Conservation (phyloP, 2,797 vertebrate genomes). For the Spatula versicolor region DNA sequence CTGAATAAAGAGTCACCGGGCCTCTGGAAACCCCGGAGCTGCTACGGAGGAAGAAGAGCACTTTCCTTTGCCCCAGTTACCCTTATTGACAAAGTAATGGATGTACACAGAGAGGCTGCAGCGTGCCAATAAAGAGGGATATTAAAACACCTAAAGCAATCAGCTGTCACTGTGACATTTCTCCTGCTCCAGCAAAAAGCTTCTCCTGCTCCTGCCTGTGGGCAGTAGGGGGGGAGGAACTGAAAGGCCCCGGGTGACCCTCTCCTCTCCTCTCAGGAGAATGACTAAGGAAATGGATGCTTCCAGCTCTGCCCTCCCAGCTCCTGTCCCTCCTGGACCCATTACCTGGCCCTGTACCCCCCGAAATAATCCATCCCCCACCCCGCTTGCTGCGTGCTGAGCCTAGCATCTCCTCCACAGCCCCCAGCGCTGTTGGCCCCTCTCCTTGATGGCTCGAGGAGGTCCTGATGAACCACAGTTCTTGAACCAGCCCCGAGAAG, state of each 20-base stretch:
- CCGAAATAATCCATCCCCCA: neutral
- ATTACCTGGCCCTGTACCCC: neutral
- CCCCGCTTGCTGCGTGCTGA: neutral
- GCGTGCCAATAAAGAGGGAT: accelerated
- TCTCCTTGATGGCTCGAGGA: accelerated
- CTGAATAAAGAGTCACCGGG: neutral
- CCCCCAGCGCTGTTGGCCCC: no score
- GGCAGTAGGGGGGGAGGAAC: neutral
- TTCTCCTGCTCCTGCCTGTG: no score
- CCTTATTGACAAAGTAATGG: neutral
- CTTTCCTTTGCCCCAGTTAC: neutral
- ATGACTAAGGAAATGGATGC: neutral
- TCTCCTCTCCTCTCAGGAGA: neutral
- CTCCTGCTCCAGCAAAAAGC: neutral
- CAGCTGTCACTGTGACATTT: neutral
- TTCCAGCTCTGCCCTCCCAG: neutral
- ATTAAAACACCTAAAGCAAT: neutral
- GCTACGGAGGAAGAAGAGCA: neutral
- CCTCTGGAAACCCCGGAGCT: accelerated
- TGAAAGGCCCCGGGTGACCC: accelerated
- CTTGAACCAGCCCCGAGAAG: accelerated
- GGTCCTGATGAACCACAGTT: accelerated
- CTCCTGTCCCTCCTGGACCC: neutral
- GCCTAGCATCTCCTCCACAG: neutral
- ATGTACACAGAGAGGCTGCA: neutral